Conservation (phyloP, 2,888 invertebrate species). For the Tenthredo notha region DNA sequence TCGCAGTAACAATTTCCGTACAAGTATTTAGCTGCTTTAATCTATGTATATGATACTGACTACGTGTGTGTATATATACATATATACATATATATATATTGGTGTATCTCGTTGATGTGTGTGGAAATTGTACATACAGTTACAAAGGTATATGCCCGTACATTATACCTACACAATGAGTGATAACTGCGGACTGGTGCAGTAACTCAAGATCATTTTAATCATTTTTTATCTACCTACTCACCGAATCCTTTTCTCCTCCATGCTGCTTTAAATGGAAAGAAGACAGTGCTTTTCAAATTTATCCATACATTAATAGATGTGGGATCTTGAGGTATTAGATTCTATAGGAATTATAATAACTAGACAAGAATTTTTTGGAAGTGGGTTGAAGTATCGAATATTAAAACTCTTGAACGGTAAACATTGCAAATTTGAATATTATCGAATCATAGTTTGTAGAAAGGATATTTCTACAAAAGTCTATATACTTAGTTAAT, state of each 20-base stretch:
- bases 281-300: conserved; percentile 32
- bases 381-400: not conserved
- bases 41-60: not conserved
- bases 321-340: not conserved
- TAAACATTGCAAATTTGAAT: no score
- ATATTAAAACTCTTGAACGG: no score
- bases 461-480: no score
- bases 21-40: conserved; percentile 15
- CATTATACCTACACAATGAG: not conserved
- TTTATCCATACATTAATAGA: not conserved
- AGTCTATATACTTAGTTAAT: no score
- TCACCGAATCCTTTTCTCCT: conserved; percentile 70
- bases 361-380: not conserved
- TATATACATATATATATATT: not conserved
- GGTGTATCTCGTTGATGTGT: not conserved
- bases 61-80: not conserved
- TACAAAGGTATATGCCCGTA: not conserved
- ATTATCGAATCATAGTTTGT: no score
- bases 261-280: conserved; percentile 64
- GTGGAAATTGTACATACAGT: not conserved
- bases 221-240: conserved; percentile 59
- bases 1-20: conserved; percentile 24
- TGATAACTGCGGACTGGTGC: not conserved
- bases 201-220: conserved; percentile 17
- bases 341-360: not conserved